Evolutionary conservation across 2,888 invertebrate species (phyloP).

Genomic region (Loripinus fragilis): DNA sequence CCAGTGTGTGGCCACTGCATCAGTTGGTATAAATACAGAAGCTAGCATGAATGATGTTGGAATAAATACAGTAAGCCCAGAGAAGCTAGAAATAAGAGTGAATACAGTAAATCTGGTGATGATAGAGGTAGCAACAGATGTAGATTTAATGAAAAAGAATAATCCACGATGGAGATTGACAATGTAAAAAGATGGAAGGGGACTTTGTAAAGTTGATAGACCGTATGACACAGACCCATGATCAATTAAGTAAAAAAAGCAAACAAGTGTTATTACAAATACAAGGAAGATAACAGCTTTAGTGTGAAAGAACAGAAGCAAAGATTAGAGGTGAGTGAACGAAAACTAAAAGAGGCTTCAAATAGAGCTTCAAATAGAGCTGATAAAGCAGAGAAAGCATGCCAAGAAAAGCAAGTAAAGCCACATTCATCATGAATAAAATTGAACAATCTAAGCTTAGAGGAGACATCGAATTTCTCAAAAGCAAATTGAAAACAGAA

Average conservation of each 20-base stretch:
- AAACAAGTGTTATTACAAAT: background rate
- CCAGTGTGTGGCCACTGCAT: background rate
- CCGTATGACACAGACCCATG: background rate
- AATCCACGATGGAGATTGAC: background rate
- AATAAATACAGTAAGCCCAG: background rate
- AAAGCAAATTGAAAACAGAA: background rate
- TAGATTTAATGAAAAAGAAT: background rate
- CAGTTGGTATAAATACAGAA: background rate
- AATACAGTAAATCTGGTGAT: no score
- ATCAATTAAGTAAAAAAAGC: background rate
- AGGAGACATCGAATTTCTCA: background rate
- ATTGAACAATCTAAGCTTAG: background rate
- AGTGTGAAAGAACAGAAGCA: background rate
- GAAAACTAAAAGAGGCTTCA: background rate
- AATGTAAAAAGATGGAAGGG: no score
- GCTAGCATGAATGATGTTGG: background rate
- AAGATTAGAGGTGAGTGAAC: background rate
- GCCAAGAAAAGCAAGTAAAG: background rate
- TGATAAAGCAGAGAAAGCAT: background rate
- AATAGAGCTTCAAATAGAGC: no score
- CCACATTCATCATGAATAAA: background rate
- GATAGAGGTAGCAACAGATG: background rate
- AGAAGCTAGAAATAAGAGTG: background rate
- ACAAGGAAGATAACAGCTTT: background rate
- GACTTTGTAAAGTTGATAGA: background rate